Evolutionary conservation across 2,797 vertebrate genomes (phyloP).

Genomic region (Babyrousa celebensis): DNA sequence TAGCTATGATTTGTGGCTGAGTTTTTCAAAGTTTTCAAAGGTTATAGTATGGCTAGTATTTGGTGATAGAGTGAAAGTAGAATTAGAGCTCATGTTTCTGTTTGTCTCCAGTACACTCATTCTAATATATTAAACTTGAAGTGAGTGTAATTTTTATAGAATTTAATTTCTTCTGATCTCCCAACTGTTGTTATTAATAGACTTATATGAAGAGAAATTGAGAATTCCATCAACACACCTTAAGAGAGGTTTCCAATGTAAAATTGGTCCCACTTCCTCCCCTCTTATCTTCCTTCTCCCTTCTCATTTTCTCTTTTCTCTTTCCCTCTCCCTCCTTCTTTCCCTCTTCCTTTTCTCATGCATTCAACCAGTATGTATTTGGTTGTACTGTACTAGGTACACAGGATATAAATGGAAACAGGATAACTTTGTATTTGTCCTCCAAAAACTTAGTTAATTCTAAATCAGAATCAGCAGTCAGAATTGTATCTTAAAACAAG

Average conservation of each 20-base stretch:
- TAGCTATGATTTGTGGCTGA: not conserved
- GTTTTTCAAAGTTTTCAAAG: not conserved
- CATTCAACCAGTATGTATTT: not conserved
- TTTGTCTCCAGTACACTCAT: not conserved
- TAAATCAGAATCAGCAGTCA: not conserved
- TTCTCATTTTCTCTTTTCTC: not conserved
- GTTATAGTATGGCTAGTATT: not conserved
- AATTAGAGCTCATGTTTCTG: not conserved
- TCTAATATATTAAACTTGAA: not conserved
- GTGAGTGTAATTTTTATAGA: not conserved
- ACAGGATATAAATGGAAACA: not conserved
- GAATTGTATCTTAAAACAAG: not conserved
- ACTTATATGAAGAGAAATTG: constrained; percentile 22
- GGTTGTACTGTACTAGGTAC: not conserved
- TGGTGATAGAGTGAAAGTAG: not conserved
- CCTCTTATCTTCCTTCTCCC: accelerated
- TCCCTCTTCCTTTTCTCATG: not conserved
- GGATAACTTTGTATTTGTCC: not conserved
- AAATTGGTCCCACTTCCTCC: not conserved
- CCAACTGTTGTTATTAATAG: not conserved
- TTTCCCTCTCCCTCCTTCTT: not conserved
- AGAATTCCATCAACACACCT: not conserved
- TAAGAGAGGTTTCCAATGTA: not conserved
- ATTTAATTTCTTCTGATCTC: constrained; percentile 11
- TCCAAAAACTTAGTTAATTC: not conserved